These are phyloP conservation scores for Upupa epops DNA, from an alignment of 2,113 vertebrate species.

Conservation along the genomic window DNA sequence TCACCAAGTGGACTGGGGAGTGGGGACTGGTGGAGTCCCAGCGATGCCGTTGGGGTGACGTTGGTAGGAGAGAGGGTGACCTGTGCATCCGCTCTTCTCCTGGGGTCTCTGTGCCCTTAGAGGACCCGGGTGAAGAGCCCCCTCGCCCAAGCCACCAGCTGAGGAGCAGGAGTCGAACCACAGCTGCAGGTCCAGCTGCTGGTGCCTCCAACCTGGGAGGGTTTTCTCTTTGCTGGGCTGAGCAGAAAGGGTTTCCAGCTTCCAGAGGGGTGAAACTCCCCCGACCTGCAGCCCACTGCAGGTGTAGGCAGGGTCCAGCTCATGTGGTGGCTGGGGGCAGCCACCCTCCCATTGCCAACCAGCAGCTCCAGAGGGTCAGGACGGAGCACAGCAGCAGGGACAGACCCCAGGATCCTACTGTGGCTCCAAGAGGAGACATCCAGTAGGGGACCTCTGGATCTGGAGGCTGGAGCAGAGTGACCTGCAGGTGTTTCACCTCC, in stretches of 20 bases:
- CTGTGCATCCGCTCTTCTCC: background rate
- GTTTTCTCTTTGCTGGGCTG: background rate
- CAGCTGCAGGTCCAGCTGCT: background rate
- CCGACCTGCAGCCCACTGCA: too few relatives aligned
- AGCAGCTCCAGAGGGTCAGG: background rate
- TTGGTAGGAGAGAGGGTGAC: background rate
- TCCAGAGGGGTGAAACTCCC: too few relatives aligned
- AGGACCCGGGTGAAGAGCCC: background rate
- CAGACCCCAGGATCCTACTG: background rate
- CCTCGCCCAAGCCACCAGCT: accelerated
- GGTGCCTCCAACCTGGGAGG: background rate
- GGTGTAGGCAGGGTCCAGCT: too few relatives aligned
- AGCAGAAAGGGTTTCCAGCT: background rate
- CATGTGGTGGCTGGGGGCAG: too few relatives aligned
- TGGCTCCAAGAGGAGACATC: background rate
- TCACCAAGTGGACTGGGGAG: accelerated
- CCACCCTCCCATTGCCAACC: background rate
- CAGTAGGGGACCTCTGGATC: background rate
- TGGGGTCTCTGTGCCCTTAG: background rate
- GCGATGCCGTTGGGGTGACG: background rate
- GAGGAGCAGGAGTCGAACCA: background rate
- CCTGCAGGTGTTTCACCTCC: background rate
- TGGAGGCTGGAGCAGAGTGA: background rate
- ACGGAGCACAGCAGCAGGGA: background rate
- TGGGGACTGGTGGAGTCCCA: accelerated